Evolutionary conservation across 2,797 vertebrate species (phyloP).

Genomic region (Setipinna tenuifilis): DNA sequence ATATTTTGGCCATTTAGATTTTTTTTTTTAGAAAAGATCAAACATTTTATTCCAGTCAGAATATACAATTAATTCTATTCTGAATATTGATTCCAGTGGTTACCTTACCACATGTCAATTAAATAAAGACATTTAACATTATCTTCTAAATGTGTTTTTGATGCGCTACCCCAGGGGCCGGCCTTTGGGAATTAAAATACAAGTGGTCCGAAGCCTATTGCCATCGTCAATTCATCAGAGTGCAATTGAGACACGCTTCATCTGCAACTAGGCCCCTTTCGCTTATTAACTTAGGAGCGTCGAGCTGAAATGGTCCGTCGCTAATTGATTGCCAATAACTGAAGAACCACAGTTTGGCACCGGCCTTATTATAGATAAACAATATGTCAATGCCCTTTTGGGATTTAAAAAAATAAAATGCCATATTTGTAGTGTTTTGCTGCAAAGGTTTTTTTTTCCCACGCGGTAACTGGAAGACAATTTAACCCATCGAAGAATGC

Average conservation of each 20-base stretch:
- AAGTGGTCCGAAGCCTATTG: background rate
- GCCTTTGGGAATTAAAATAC: background rate
- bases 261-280: background rate
- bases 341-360: background rate
- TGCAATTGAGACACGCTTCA: background rate
- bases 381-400: background rate
- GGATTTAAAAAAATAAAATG: background rate
- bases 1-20: background rate
- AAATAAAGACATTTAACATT: background rate
- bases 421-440: background rate
- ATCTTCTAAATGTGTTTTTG: background rate
- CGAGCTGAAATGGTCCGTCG: background rate
- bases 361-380: background rate
- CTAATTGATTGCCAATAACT: conserved; percentile 7
- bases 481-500: conserved; percentile 11
- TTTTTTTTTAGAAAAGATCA: background rate
- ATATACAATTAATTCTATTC: no score
- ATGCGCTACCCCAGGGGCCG: background rate
- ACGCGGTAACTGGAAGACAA: background rate
- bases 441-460: background rate
- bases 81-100: no score
- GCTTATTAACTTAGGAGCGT: background rate
- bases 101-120: background rate
- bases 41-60: background rate
- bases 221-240: background rate